These are phyloP conservation scores for Ridgeia piscesae DNA, from an alignment of 1,140 invertebrate genomes.

Conservation along the genomic window DNA sequence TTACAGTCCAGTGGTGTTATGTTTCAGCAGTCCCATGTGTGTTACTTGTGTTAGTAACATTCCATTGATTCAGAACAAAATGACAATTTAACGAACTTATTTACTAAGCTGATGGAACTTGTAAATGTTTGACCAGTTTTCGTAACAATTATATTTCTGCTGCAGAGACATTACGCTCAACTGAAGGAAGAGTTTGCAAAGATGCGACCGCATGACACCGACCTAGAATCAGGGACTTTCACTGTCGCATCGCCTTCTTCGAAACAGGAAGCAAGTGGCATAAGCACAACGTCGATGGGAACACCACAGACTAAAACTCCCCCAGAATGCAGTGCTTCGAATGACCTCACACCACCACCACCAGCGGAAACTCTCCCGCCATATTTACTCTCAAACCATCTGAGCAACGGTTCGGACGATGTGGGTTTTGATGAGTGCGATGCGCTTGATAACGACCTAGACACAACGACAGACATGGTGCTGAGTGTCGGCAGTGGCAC, in stretches of 20 bases:
- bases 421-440: not conserved
- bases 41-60: not conserved
- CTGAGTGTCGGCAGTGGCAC: not conserved
- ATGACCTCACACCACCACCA: not conserved
- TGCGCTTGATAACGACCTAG: not conserved
- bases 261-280: not conserved
- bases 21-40: no score
- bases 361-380: not conserved
- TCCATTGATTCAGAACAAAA: not conserved
- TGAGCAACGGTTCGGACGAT: not conserved
- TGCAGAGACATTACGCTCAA: conserved; percentile 76
- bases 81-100: not conserved
- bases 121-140: not conserved
- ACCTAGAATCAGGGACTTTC: not conserved
- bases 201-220: conserved; percentile 65
- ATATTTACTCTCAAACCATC: not conserved
- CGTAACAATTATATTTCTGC: conserved; percentile 10
- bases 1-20: no score
- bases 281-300: not conserved
- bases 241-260: not conserved
- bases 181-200: conserved; percentile 78
- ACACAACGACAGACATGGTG: not conserved
- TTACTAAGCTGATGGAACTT: not conserved
- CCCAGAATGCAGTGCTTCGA: not conserved
- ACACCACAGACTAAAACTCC: not conserved